phyloP scores from a whole-genome alignment of 2,888 invertebrate species.

The Morpho deidamia region DNA sequence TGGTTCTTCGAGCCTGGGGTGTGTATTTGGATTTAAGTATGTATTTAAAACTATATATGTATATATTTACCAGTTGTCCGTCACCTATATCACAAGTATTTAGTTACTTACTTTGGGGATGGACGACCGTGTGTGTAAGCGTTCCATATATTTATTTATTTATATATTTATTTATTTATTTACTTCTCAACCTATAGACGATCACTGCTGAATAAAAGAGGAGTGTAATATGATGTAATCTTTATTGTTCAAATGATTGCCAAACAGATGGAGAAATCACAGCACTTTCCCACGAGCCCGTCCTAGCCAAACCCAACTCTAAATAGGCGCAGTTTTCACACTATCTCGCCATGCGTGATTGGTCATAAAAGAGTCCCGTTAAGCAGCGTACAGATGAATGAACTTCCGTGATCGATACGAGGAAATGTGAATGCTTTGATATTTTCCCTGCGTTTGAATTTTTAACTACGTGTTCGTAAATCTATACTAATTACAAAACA shows the following conservation, averaged over 20 bases:
- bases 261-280: conserved; percentile 18
- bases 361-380: conserved; percentile 51
- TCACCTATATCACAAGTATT: no score
- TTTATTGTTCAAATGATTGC: conserved; percentile 8
- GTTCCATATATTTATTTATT: no score
- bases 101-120: no score
- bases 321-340: conserved; percentile 58
- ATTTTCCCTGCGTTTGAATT: conserved; percentile 39
- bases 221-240: not conserved
- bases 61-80: no score
- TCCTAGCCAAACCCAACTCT: conserved; percentile 56
- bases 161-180: no score
- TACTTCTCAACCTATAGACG: no score
- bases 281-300: conserved; percentile 56
- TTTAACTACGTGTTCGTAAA: not conserved
- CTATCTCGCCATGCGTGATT: conserved; percentile 54
- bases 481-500: no score
- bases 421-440: conserved; percentile 35
- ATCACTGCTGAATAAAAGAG: no score
- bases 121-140: no score
- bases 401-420: conserved; percentile 47
- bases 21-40: no score
- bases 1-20: no score
- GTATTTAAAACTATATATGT: no score
- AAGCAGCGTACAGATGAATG: conserved; percentile 36